Conservation (phyloP, 2,888 invertebrate genomes). For the Drosophila fulvimacula region DNA sequence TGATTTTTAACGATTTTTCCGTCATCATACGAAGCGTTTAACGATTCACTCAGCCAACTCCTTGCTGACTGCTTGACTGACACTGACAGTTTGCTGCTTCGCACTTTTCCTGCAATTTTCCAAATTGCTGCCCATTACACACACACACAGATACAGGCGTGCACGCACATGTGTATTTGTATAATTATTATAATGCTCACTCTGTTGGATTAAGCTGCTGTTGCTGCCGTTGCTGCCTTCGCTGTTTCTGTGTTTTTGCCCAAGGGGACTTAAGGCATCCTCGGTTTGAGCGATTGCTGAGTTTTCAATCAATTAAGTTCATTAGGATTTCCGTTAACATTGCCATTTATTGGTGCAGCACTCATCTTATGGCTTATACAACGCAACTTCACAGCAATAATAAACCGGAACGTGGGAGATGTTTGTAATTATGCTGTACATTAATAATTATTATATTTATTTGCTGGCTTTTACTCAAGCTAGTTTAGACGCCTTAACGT, state of each 20-base stretch:
- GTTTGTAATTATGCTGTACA: neutral
- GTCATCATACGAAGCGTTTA: slow-evolving; percentile 28
- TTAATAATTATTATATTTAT: neutral
- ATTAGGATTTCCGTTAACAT: slow-evolving; percentile 24
- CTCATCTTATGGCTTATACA: neutral
- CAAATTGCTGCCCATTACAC: slow-evolving; percentile 28
- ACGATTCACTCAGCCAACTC: slow-evolving; percentile 41
- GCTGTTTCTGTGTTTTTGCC: slow-evolving; percentile 12
- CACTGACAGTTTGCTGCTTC: slow-evolving; percentile 44
- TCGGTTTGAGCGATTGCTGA: slow-evolving; percentile 52
- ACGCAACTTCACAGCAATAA: neutral
- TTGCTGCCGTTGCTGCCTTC: slow-evolving; percentile 23
- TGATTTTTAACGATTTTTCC: slow-evolving; percentile 61
- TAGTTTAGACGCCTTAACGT: too few relatives aligned
- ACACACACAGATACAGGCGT: neutral
- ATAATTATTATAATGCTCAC: slow-evolving; percentile 64
- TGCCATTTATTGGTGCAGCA: slow-evolving; percentile 36
- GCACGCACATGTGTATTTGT: slow-evolving; percentile 12
- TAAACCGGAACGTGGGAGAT: neutral
- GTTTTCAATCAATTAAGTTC: slow-evolving; percentile 65
- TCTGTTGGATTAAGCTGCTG: slow-evolving; percentile 49
- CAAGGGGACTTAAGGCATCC: slow-evolving; percentile 18
- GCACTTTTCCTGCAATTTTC: slow-evolving; percentile 58
- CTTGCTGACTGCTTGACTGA: slow-evolving; percentile 36
- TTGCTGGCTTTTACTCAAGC: neutral